Conservation (phyloP, 2,888 invertebrate species). For the Eristalinus sepulchralis region DNA sequence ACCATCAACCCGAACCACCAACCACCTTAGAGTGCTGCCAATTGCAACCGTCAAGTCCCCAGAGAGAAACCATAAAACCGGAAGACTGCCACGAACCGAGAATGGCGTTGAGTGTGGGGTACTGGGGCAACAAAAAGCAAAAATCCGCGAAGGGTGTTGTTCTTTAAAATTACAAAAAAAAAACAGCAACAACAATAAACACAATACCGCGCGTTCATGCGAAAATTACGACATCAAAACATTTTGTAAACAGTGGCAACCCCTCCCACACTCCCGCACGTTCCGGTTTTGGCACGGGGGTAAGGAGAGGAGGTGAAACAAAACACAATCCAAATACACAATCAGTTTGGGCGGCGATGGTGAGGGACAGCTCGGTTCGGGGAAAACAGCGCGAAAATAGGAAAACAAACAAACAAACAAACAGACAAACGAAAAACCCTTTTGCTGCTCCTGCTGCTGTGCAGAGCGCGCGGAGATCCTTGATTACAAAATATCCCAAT, state of each 20-base stretch:
- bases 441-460: neutral
- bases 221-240: constrained; percentile 59
- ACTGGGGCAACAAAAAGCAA: neutral
- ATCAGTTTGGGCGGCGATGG: neutral
- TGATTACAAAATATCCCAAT: constrained; percentile 44
- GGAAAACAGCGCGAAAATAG: constrained; percentile 26
- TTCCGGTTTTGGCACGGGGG: too few relatives aligned
- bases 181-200: neutral
- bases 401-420: constrained; percentile 15
- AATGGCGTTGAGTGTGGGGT: neutral
- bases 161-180: constrained; percentile 20
- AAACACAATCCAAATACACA: constrained; percentile 28
- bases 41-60: constrained; percentile 40
- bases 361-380: neutral
- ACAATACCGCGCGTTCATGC: constrained; percentile 54
- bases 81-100: constrained; percentile 26
- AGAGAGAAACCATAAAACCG: constrained; percentile 57
- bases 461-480: constrained; percentile 14
- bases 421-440: constrained; percentile 25
- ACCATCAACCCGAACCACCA: neutral
- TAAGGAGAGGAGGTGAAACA: neutral
- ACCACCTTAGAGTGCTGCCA: constrained; percentile 15
- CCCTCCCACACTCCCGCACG: neutral
- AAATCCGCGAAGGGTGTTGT: constrained; percentile 29
- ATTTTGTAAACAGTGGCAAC: constrained; percentile 50